Percentiles rank a stretch among this genome's conserved stretches.
phyloP scores from a whole-genome alignment of 2,113 vertebrate genomes.

The Geococcyx californianus region DNA sequence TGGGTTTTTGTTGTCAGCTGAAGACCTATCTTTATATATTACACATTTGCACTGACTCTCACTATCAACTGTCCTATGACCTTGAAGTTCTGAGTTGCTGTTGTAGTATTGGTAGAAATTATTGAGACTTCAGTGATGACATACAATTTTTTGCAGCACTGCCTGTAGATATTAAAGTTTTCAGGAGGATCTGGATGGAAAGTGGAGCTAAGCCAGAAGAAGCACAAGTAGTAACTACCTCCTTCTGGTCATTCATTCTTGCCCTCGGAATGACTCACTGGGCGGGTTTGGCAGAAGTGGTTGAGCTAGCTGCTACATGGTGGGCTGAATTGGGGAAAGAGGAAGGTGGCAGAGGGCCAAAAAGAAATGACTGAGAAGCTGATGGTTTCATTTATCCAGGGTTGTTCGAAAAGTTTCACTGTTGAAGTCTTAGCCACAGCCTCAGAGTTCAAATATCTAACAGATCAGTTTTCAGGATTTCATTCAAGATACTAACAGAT shows the following conservation, averaged over 20 bases:
- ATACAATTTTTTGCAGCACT: background rate
- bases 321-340: background rate
- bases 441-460: background rate
- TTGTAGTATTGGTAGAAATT: background rate
- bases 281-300: background rate
- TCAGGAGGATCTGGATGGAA: background rate
- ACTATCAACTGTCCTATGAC: background rate
- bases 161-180: background rate
- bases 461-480: conserved; percentile 6
- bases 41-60: background rate
- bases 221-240: background rate
- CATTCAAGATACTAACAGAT: background rate
- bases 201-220: background rate
- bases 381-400: background rate
- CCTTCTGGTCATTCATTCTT: background rate
- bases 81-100: background rate
- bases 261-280: background rate
- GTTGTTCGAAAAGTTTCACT: background rate
- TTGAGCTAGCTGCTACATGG: background rate
- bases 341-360: background rate
- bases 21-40: background rate
- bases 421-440: background rate
- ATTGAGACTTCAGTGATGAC: background rate
- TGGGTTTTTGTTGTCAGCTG: background rate
- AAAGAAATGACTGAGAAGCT: background rate